These are phyloP conservation scores for Tyria jacobaeae DNA, from an alignment of 2,888 invertebrate species.

Conservation along the genomic window DNA sequence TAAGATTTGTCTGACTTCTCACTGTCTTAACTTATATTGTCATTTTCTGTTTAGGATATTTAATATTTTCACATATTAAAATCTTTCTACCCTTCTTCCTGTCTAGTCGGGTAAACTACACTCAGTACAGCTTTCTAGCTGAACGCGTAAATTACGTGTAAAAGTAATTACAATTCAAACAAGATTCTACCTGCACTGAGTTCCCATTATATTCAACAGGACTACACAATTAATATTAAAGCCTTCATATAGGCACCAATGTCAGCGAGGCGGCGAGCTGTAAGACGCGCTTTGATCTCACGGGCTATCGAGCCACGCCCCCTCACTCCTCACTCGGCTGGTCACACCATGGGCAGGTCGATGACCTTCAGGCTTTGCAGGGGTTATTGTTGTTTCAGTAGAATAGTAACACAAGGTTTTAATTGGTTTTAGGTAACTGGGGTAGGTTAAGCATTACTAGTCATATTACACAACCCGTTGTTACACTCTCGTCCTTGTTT, in stretches of 20 bases:
- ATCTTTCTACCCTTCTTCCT: too few species aligned
- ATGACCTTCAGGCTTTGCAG: conserved; percentile 21
- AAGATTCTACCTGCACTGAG: background rate
- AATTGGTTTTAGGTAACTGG: background rate
- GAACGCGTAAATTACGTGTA: background rate
- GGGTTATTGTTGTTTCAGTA: background rate
- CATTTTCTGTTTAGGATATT: too few species aligned
- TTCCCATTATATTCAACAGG: background rate
- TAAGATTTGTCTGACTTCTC: too few species aligned
- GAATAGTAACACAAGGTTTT: conserved; percentile 2
- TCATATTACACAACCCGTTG: too few species aligned
- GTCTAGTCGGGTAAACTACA: too few species aligned
- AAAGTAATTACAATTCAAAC: background rate
- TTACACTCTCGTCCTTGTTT: too few species aligned
- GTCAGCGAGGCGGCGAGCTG: conserved; percentile 25
- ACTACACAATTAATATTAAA: conserved; percentile 37
- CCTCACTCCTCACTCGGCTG: background rate
- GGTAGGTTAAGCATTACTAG: too few species aligned
- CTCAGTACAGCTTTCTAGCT: too few species aligned
- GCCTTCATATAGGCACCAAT: conserved; percentile 5
- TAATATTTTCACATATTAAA: too few species aligned
- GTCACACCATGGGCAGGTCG: conserved; percentile 15
- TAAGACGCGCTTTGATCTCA: conserved; percentile 45
- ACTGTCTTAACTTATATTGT: too few species aligned
- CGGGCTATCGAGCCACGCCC: conserved; percentile 21